Conservation (phyloP, 2,113 vertebrate species). For the Cichladusa arquata region DNA sequence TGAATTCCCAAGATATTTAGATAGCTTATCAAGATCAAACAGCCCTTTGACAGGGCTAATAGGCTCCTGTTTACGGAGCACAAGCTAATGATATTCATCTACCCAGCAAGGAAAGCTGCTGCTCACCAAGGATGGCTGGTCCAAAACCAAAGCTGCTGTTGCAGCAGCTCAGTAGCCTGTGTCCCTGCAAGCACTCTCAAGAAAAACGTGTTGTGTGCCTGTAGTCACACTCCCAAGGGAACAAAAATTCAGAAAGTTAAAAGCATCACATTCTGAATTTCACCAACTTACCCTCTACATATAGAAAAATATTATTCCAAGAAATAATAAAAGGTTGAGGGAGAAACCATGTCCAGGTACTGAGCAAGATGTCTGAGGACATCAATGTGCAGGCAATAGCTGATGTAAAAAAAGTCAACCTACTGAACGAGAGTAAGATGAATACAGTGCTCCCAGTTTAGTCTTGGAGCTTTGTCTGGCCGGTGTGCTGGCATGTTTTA, state of each 20-base stretch:
- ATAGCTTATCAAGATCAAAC: neutral
- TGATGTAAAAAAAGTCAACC: neutral
- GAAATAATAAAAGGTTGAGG: neutral
- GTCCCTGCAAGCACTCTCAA: neutral
- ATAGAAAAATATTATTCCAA: neutral
- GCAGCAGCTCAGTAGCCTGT: neutral
- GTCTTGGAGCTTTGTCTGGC: neutral
- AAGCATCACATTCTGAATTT: neutral
- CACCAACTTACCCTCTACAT: accelerated
- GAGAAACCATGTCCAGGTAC: neutral
- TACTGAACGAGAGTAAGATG: neutral
- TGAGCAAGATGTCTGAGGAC: neutral
- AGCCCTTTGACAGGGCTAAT: neutral
- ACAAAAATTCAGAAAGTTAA: neutral
- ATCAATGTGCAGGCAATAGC: neutral
- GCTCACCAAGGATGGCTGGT: neutral
- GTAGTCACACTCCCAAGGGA: neutral
- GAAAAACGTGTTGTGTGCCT: neutral
- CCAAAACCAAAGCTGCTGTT: neutral
- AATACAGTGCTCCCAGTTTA: neutral
- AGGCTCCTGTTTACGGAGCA: neutral
- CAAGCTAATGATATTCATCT: neutral
- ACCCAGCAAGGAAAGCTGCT: neutral
- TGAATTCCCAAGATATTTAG: neutral
- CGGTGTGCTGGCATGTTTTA: neutral